Evolutionary conservation across 2,113 vertebrate genomes (phyloP), one percentile per base, ranked within the genome.

Genomic region (Corythoichthys haematopterus): DNA sequence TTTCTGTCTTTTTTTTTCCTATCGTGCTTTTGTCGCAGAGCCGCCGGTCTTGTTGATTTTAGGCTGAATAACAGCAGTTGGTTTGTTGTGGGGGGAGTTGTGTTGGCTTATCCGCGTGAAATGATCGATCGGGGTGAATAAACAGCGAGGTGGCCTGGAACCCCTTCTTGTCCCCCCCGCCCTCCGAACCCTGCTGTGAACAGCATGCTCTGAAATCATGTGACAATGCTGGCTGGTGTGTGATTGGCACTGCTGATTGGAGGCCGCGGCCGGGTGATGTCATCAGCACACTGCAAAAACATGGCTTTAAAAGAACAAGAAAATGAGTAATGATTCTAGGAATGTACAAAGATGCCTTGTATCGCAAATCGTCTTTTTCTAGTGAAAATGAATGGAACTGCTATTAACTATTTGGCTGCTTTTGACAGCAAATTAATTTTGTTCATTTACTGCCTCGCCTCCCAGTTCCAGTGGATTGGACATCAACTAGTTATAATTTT

Each of bases 81-180:
- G 78, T 82, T 85, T 80, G 83, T 84, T 80, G 76, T 48, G 76
- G 74, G 75, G 62, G 74, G 72, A 65, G 78, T 77, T 37, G 73
- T 81, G 79, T 81, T 81, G 80, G 77, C 80, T 85, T 87, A 85
- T 72, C 85, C 66, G 48, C 86, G 70, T 81, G 88, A 84, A 85
- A 57, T 48, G 43, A 87, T 90, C 78, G 82, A 88, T 90, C 37
- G 43, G 77, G 77, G 74, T 80, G 81, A 84, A 88, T 85, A 88
- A 88, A 88, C 83, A 88, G 72, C 38, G 70, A 82, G 77, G 35
- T 70, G 72, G 82, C 77, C 79, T 83, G 77, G 65, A 74, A 16
- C 53, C 3, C 33, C 8, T 12, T 67, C 79, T 80, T 70, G 5
- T 13, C 47, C 47, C 14, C 47, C 47, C 50, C 16, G 16, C 50